Evolutionary conservation across 2,888 invertebrate genomes (phyloP).

Genomic region (Nebria brevicollis): DNA sequence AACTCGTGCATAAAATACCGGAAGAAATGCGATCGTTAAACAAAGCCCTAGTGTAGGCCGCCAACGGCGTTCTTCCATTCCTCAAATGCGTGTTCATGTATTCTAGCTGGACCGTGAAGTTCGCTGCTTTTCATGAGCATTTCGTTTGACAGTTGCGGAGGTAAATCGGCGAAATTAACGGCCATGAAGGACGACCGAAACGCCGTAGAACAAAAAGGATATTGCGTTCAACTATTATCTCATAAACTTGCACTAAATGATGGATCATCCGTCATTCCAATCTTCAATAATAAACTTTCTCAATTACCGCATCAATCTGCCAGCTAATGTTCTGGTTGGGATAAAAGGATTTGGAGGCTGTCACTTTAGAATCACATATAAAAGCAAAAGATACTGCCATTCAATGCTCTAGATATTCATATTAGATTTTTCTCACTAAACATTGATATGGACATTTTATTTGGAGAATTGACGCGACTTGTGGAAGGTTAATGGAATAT

Average conservation of each 20-base stretch:
- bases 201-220: slow-evolving; percentile 38
- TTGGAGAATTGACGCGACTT: too few species aligned
- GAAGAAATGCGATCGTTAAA: slow-evolving; percentile 30
- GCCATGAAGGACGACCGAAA: not conserved
- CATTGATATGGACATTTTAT: not conserved
- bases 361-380: not conserved
- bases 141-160: slow-evolving; percentile 17
- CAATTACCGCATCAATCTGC: slow-evolving; percentile 47
- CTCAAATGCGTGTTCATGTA: slow-evolving; percentile 10
- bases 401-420: not conserved
- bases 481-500: too few species aligned
- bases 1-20: slow-evolving; percentile 29
- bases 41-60: slow-evolving; percentile 28
- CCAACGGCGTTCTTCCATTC: slow-evolving; percentile 22
- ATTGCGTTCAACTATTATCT: slow-evolving; percentile 47
- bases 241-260: slow-evolving; percentile 46
- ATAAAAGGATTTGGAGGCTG: not conserved
- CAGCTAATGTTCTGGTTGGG: not conserved
- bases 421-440: not conserved
- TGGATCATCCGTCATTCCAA: slow-evolving; percentile 41
- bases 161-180: slow-evolving; percentile 33
- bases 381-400: not conserved
- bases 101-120: slow-evolving; percentile 25
- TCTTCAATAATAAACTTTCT: slow-evolving; percentile 47
- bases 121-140: slow-evolving; percentile 26